Percentiles rank a stretch among this genome's conserved stretches.
Evolutionary conservation across 1,140 invertebrate species (phyloP).

Genomic region (Drosophila insularis): DNA sequence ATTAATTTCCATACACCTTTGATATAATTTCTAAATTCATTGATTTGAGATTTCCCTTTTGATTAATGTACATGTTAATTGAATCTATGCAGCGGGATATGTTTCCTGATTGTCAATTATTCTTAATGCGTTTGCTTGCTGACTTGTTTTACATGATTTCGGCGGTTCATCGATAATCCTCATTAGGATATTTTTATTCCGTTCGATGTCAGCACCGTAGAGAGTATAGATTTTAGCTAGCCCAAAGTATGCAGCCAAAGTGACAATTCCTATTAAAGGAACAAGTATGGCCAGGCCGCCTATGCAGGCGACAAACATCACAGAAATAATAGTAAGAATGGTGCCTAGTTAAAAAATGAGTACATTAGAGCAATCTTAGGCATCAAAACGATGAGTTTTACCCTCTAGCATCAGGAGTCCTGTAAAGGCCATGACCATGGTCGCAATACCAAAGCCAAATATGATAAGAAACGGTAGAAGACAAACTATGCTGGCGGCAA

Average conservation of each 20-base stretch:
- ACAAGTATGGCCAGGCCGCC: conserved; percentile 58
- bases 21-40: not conserved
- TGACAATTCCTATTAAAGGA: conserved; percentile 50
- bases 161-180: conserved; percentile 28
- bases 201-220: conserved; percentile 39
- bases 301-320: conserved; percentile 67
- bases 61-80: not conserved
- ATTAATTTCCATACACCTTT: not conserved
- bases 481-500: conserved; percentile 58
- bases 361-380: not conserved
- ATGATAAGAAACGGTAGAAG: conserved; percentile 69
- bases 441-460: conserved; percentile 67
- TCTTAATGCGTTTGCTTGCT: not conserved
- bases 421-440: conserved; percentile 72
- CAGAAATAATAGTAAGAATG: conserved; percentile 63
- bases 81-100: too few species aligned
- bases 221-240: conserved; percentile 59
- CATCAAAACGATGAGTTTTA: conserved; percentile 7
- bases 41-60: not conserved
- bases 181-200: conserved; percentile 23
- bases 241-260: conserved; percentile 66
- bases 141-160: not conserved
- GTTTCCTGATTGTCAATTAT: not conserved
- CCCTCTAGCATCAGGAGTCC: conserved; percentile 77
- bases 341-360: conserved; percentile 52